Evolutionary conservation across 2,113 vertebrate genomes (phyloP).

Genomic region (Gnathonemus longibarbis): DNA sequence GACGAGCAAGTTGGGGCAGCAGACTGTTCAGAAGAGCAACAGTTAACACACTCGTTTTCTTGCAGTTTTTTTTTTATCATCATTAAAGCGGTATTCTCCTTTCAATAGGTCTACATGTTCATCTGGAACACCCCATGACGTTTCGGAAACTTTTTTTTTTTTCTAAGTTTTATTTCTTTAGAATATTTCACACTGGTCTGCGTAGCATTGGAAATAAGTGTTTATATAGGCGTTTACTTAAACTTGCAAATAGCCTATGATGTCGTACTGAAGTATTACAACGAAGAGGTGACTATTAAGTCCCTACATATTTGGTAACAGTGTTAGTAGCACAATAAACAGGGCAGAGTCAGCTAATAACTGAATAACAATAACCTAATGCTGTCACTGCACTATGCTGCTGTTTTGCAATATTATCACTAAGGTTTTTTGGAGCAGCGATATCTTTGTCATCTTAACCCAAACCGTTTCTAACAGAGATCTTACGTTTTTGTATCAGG

Average conservation of each 20-base stretch:
- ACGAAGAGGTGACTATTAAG: not conserved
- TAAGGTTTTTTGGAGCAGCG: not conserved
- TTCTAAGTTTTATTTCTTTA: not conserved
- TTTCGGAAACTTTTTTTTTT: not conserved
- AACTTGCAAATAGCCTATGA: not conserved
- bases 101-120: not conserved
- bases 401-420: not conserved
- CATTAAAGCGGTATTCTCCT: not conserved
- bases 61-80: not conserved
- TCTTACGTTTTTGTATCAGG: not conserved
- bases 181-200: not conserved
- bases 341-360: not conserved
- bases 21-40: not conserved
- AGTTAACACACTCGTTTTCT: not conserved
- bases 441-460: not conserved
- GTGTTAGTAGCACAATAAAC: not conserved
- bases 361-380: not conserved
- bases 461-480: not conserved
- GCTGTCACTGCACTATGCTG: not conserved
- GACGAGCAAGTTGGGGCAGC: constrained; percentile 3
- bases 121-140: not conserved
- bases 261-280: not conserved
- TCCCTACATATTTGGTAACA: not conserved
- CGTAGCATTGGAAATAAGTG: not conserved
- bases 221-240: not conserved